These are phyloP conservation scores for Okamejei kenojei DNA, from an alignment of 2,797 vertebrate species.

Conservation along the genomic window DNA sequence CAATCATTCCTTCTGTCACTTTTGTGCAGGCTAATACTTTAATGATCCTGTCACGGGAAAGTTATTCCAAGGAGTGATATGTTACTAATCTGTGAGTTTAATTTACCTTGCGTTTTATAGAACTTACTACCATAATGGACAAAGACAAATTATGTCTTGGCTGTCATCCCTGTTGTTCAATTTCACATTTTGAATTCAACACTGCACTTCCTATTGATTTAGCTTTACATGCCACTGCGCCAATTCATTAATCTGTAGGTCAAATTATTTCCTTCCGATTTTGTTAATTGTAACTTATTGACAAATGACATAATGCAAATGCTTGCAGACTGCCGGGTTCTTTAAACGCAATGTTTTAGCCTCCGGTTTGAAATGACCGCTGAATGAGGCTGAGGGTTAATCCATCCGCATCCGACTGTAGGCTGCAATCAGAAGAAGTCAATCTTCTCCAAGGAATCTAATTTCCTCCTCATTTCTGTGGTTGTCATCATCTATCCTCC, in stretches of 20 bases:
- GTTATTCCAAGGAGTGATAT: not conserved
- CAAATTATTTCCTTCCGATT: not conserved
- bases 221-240: not conserved
- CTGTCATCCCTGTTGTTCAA: not conserved
- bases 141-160: not conserved
- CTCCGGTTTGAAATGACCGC: not conserved
- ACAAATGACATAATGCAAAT: constrained; percentile 12
- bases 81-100: not conserved
- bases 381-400: not conserved
- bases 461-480: not conserved
- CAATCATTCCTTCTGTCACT: not conserved
- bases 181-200: constrained; percentile 13
- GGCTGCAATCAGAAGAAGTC: no score
- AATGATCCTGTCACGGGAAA: no score
- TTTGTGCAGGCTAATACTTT: not conserved
- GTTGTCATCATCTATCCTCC: not conserved
- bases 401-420: not conserved
- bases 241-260: not conserved
- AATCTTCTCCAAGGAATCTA: not conserved
- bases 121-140: not conserved
- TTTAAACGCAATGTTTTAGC: constrained; percentile 2
- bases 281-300: not conserved
- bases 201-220: constrained; percentile 24
- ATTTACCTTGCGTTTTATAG: constrained; percentile 11
- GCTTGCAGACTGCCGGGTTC: not conserved